phyloP scores from a whole-genome alignment of 2,113 vertebrate species.

The Octodon degus region DNA sequence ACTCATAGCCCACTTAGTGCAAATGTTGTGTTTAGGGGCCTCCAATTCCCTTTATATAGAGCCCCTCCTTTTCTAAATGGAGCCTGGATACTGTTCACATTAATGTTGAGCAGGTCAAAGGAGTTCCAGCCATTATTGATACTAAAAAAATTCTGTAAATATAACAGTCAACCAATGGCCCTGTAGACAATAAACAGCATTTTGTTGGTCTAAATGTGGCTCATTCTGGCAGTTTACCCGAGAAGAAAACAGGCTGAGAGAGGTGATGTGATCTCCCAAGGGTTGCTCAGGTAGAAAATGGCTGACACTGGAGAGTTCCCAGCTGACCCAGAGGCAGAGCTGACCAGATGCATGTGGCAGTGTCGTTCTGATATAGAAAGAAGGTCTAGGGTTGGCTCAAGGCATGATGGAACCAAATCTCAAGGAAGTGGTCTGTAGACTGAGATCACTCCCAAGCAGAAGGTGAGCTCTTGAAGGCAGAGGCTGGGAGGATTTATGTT shows the following conservation, averaged over 20 bases:
- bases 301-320: neutral
- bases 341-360: neutral
- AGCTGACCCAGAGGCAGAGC: neutral
- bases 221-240: neutral
- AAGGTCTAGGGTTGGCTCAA: neutral
- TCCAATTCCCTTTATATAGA: slow-evolving; percentile 59
- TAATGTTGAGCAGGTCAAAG: neutral
- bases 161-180: neutral
- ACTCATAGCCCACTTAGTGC: slow-evolving; percentile 30
- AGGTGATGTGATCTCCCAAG: neutral
- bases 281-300: neutral
- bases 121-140: neutral
- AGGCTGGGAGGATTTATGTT: neutral
- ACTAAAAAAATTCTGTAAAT: slow-evolving; percentile 31
- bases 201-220: neutral
- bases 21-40: slow-evolving; percentile 61
- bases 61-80: neutral
- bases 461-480: neutral
- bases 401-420: neutral
- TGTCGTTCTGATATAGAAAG: neutral
- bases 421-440: neutral
- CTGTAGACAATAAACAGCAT: neutral
- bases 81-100: slow-evolving; percentile 3
- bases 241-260: neutral
- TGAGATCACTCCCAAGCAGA: neutral